phyloP scores from a whole-genome alignment of 2,113 vertebrate species.

The Ptilonorhynchus violaceus region DNA sequence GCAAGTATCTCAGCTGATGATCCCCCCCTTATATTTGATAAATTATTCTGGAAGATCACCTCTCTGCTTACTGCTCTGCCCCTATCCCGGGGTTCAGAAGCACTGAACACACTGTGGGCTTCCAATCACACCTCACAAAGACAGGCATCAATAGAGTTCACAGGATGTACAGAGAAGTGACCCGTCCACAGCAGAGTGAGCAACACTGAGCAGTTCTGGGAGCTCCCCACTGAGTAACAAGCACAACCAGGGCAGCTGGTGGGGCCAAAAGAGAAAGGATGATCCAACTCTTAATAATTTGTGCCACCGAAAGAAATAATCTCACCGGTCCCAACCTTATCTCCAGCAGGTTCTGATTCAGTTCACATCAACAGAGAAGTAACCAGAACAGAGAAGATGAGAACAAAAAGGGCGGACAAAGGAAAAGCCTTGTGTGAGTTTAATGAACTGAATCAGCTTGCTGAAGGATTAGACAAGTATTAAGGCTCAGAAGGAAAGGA shows the following conservation, averaged over 20 bases:
- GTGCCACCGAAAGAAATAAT: not conserved
- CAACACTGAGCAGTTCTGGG: not conserved
- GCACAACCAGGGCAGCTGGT: not conserved
- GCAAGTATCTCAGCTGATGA: not conserved
- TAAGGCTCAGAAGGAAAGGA: not conserved
- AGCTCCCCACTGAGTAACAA: not conserved
- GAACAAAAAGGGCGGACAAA: not conserved
- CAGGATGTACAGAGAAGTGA: not conserved
- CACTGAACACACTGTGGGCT: not conserved
- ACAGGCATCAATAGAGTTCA: not conserved
- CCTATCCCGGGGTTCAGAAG: accelerated
- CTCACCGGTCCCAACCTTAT: not conserved
- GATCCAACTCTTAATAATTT: not conserved
- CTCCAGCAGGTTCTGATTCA: not conserved
- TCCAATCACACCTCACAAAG: not conserved
- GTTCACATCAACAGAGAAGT: not conserved
- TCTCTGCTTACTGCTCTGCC: not conserved
- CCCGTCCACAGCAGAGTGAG: not conserved
- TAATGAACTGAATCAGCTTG: not conserved
- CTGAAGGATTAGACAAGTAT: not conserved
- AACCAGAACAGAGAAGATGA: not conserved
- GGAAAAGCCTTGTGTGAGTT: not conserved
- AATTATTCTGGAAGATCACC: not conserved
- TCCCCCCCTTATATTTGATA: not conserved
- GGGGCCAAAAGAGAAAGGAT: not conserved